Base-by-base conservation (phyloP, 2,797 vertebrate genomes). In the Telmatherina bonti region DNA sequence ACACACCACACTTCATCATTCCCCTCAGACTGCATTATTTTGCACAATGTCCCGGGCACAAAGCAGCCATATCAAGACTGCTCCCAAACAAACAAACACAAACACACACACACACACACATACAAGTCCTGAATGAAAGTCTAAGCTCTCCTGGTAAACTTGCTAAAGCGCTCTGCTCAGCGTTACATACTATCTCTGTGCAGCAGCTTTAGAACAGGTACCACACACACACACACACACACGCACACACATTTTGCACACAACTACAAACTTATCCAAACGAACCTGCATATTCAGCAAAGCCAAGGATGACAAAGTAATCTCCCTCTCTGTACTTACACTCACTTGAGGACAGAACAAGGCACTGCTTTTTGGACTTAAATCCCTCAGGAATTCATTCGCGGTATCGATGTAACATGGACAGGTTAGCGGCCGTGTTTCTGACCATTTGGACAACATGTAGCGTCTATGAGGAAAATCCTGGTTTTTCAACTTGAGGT, bases 131-230 rank as follows among this genome's bases (percentile, higher is more conserved):
- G 7, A 75, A 80, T 76, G 67, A 77, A 85, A 78, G 70, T 53
- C 75, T 85, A 88, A 90, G 87, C 88, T 76, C 70, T 74, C n/a
- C 67, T 38, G 7, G 70, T 77, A 70, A 85, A 91, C 82, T 85
- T 89, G 58, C 75, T 78, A 86, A 91, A 89, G 70, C 62, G 73
- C 86, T 82, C 64, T 71, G 74, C 87, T 84, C 80, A 84, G 72
- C 79, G 30, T 64, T 85, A 76, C n/a, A 49, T 78, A 57, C 70
- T 87, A 92, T 91, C 89, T 86, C 81, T 62, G 67, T 78, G 71
- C 67, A 81, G 66, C 90, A 92, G 89, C 85, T 82, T 81, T 68
- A 52, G 62, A 61, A 83, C 76, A 92, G 85, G 87, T 88, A 74
- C 57, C 74, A 33, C 36, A 63, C 73, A 68, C 76, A 52, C 69